Evolutionary conservation across 2,888 invertebrate species (phyloP).

Genomic region (Agrilus cyanescens): DNA sequence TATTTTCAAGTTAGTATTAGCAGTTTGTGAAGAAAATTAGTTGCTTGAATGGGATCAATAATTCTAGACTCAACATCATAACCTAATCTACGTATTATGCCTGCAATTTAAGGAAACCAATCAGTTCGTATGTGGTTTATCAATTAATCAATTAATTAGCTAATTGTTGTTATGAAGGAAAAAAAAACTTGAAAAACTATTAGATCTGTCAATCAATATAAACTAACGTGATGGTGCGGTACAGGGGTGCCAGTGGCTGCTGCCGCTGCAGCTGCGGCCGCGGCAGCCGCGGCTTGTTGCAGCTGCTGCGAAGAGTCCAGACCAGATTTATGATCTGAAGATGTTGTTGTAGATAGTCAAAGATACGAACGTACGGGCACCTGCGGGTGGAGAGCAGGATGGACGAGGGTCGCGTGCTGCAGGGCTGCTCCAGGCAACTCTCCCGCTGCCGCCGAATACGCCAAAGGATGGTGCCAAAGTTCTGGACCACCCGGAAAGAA

Average conservation of each 20-base stretch:
- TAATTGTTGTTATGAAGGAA: no score
- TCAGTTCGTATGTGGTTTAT: no score
- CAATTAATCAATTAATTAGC: no score
- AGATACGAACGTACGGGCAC: slow-evolving; percentile 94
- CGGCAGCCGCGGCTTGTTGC: slow-evolving; percentile 28
- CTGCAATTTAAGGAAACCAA: no score
- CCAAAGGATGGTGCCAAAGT: slow-evolving; percentile 86
- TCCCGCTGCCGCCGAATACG: slow-evolving; percentile 63
- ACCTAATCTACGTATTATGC: no score
- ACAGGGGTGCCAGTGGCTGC: slow-evolving; percentile 37
- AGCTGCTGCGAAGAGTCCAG: slow-evolving; percentile 40
- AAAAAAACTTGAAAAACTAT: no score
- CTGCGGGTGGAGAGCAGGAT: slow-evolving; percentile 96
- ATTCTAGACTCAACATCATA: no score
- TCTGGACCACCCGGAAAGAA: slow-evolving; percentile 93
- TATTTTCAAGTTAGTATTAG: no score
- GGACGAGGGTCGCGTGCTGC: slow-evolving; percentile 83
- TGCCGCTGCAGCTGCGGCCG: no score
- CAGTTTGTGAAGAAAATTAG: no score
- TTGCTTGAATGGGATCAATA: no score
- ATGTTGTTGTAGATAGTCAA: slow-evolving; percentile 89
- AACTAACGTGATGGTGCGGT: slow-evolving; percentile 42
- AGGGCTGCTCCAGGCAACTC: slow-evolving; percentile 73
- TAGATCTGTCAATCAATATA: background rate
- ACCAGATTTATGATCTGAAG: slow-evolving; percentile 31